Percentiles rank a stretch among this genome's conserved stretches.
phyloP scores from a whole-genome alignment of 2,888 invertebrate species.

The Tineola bisselliella region DNA sequence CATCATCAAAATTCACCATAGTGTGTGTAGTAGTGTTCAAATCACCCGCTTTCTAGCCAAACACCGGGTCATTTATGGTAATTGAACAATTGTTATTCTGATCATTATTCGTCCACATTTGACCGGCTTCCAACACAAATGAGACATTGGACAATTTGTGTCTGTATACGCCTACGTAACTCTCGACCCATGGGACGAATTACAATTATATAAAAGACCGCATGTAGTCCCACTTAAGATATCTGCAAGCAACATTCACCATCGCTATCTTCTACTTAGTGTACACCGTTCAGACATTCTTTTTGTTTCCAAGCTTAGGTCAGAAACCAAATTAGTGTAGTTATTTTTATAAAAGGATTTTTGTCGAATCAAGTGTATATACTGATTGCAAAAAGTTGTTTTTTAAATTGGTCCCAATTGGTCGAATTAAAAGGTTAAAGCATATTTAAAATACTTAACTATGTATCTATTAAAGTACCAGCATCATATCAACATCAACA shows the following conservation, averaged over 20 bases:
- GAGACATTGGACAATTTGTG: neutral
- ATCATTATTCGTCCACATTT: conserved; percentile 57
- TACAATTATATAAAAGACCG: neutral
- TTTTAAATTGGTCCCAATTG: too few species aligned
- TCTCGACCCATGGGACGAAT: neutral
- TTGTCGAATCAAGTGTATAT: too few species aligned
- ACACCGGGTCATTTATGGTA: conserved; percentile 65
- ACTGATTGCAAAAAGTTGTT: too few species aligned
- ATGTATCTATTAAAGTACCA: neutral
- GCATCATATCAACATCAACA: neutral
- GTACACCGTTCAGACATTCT: too few species aligned
- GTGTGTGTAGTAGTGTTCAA: conserved; percentile 58
- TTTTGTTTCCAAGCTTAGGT: too few species aligned
- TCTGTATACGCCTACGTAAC: neutral
- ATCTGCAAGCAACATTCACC: too few species aligned
- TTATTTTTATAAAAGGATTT: too few species aligned
- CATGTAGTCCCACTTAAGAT: too few species aligned
- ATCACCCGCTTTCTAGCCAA: conserved; percentile 66
- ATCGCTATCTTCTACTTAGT: too few species aligned
- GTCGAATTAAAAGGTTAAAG: too few species aligned
- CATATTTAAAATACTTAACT: too few species aligned
- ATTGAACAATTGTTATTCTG: conserved; percentile 61
- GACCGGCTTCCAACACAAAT: conserved; percentile 31
- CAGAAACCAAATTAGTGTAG: too few species aligned
- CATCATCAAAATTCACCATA: conserved; percentile 45